Evolutionary conservation across 2,113 vertebrate genomes (phyloP), one percentile per base, ranked within the genome.

Genomic region (Myotis lucifugus): DNA sequence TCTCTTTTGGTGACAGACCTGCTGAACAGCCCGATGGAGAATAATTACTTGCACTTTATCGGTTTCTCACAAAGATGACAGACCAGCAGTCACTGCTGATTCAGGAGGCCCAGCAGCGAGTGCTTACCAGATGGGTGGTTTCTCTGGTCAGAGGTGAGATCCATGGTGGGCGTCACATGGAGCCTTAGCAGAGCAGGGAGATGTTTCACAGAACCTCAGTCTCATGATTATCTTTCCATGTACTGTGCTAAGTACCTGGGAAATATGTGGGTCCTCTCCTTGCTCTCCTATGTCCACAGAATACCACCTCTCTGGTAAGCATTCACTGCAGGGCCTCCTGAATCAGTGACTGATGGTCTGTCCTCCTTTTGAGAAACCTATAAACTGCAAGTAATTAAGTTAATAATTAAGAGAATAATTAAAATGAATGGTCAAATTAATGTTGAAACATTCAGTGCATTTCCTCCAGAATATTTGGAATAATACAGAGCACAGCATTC

Each of bases 391-490:
- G 37, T 83, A 61, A 37, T 79, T 27, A 81, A 82, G 78, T 59
- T 37, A 40, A 78, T 72, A 48, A 87, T 69, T 94, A 92, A 93
- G 42, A 40, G 54, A 85, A 79, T 92, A 83, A 90, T 97, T 87
- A 87, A 96, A 93, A 89, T 73, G 89, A 89, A 79, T 78, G 21
- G 8, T 59, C 89, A 83, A 15, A 72, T 90, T 94, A 90, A 92
- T 94, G 37, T 95, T 61, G 32, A 90, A 85, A 87, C 8, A 92
- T 17, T 37, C 40, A 42, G 4, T 61, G 14, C 4, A 42, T 85
- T 91, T 92, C 76, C 73, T 95, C 11, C 9, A 88, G 37, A 67
- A 27, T 13, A 69, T 87, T 90, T 90, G 87, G 42, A 84, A 61
- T 78, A 86, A 50, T 42, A 82, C 8, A 90, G 13, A 88, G 40